Evolutionary conservation across 2,888 invertebrate genomes (phyloP).

Genomic region (Caenorhabditis sulstoni): DNA sequence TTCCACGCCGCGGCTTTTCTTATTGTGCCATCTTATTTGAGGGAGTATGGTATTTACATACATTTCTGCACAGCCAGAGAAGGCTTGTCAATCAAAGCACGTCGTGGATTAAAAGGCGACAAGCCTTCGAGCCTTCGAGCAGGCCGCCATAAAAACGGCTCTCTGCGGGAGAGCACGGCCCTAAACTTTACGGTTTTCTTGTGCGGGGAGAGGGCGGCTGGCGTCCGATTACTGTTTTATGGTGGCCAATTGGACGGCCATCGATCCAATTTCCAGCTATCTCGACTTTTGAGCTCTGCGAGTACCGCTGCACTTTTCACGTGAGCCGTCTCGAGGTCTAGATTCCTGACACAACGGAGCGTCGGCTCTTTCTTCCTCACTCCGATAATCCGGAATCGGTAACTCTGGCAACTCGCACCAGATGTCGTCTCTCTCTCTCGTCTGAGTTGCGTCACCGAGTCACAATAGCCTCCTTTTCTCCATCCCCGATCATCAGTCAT

Average conservation of each 20-base stretch:
- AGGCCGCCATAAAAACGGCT: background rate
- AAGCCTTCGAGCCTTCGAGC: background rate
- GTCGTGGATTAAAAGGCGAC: conserved; percentile 12
- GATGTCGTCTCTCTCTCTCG: conserved; percentile 10
- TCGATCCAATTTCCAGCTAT: background rate
- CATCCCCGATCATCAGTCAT: conserved; percentile 32
- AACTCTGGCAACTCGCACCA: conserved; percentile 5
- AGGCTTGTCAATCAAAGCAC: background rate
- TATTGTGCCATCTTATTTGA: conserved; percentile 9
- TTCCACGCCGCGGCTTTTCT: conserved; percentile 18
- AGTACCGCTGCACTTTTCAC: background rate
- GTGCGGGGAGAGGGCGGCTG: conserved; percentile 1
- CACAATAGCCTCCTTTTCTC: conserved; percentile 20
- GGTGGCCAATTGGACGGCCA: background rate
- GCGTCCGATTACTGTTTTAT: conserved; percentile 48
- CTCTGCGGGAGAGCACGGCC: background rate
- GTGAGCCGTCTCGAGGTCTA: background rate
- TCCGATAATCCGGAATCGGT: background rate
- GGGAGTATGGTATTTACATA: conserved; percentile 1
- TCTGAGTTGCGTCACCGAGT: conserved; percentile 26
- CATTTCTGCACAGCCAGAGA: background rate
- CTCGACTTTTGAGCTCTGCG: background rate
- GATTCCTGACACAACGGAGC: background rate
- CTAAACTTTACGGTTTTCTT: conserved; percentile 23
- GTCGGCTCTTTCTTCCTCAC: background rate